Percentiles rank a stretch among this genome's conserved stretches.
Evolutionary conservation across 2,113 vertebrate genomes (phyloP).

Genomic region (Cynoglossus semilaevis): DNA sequence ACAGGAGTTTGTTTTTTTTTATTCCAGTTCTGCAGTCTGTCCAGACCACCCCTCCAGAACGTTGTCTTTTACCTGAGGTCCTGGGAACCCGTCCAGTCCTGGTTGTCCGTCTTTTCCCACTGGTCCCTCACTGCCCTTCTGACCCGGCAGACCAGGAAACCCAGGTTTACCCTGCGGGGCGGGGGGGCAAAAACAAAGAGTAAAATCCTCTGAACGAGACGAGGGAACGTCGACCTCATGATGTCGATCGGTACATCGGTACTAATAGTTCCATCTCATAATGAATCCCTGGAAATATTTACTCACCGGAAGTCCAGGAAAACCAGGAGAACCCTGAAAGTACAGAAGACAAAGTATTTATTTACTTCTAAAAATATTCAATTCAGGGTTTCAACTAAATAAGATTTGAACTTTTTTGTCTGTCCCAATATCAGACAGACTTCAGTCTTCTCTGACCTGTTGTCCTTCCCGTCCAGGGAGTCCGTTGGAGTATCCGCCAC

Average conservation of each 20-base stretch:
- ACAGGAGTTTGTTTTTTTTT: background rate
- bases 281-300: background rate
- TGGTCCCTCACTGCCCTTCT: conserved; percentile 68
- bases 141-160: conserved; percentile 62
- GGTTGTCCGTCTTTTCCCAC: conserved; percentile 82
- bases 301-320: conserved; percentile 76
- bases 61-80: conserved; percentile 79
- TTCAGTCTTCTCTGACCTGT: conserved; percentile 73
- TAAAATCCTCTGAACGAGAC: no score
- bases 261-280: no score
- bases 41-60: no score
- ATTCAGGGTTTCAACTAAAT: no score
- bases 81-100: conserved; percentile 84
- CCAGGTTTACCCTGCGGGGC: conserved; percentile 69
- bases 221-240: no score
- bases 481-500: conserved; percentile 53
- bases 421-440: no score
- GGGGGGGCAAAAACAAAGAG: no score
- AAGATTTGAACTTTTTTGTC: no score
- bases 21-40: no score
- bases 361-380: no score
- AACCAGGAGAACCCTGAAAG: conserved; percentile 73
- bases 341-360: background rate
- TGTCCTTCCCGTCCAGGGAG: conserved; percentile 72
- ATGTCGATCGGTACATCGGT: no score